phyloP scores from a whole-genome alignment of 2,888 invertebrate species.

The Melanotus villosus region DNA sequence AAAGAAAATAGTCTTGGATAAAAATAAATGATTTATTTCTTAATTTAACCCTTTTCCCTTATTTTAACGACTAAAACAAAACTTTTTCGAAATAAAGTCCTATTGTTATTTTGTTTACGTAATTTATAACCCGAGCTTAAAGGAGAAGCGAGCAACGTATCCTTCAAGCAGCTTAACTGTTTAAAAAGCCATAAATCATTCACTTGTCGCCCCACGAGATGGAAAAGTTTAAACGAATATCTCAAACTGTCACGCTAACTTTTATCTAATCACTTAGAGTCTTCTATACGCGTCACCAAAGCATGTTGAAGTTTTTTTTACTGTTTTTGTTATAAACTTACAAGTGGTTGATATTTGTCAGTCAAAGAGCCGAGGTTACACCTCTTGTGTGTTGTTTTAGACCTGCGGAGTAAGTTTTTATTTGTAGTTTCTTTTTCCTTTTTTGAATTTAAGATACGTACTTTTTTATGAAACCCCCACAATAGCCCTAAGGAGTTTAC shows the following conservation, averaged over 20 bases:
- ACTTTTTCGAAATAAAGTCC: constrained; percentile 32
- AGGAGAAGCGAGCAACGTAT: constrained; percentile 45
- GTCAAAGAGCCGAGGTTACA: neutral
- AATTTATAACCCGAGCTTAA: constrained; percentile 50
- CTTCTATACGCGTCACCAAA: constrained; percentile 45
- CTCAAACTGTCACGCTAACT: constrained; percentile 56
- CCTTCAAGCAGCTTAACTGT: constrained; percentile 54
- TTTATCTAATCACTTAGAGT: constrained; percentile 48
- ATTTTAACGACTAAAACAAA: constrained; percentile 17
- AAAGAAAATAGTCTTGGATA: neutral
- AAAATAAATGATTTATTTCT: constrained; percentile 27
- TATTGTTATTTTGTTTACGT: constrained; percentile 49
- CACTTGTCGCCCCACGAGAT: constrained; percentile 58
- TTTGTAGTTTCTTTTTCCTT: neutral
- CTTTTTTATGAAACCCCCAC: too few relatives aligned
- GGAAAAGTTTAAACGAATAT: constrained; percentile 61
- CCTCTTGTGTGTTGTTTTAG: neutral
- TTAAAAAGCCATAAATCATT: constrained; percentile 60
- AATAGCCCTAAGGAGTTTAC: too few relatives aligned
- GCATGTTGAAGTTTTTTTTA: constrained; percentile 42
- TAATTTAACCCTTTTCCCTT: constrained; percentile 24
- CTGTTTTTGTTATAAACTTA: constrained; percentile 44
- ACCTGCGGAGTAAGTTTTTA: neutral
- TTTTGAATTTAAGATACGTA: too few relatives aligned
- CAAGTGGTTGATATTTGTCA: constrained; percentile 38